A percentile compares a stretch with the other conserved stretches of the same genome.
These are phyloP conservation scores for Vulpes ferrilata DNA, from an alignment of 2,113 vertebrate species.

Conservation along the genomic window DNA sequence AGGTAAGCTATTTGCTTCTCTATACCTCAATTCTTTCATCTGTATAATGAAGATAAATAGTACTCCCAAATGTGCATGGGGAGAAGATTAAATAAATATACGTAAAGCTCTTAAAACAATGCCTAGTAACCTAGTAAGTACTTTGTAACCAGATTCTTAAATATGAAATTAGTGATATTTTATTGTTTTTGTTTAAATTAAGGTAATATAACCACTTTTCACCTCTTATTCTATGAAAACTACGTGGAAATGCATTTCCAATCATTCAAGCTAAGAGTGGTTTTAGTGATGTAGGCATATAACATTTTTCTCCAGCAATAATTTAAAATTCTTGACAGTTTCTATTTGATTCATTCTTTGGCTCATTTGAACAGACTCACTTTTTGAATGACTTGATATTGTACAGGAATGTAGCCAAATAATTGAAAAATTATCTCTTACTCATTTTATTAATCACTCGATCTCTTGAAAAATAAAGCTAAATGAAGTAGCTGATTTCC, in stretches of 20 bases:
- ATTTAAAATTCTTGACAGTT: not conserved
- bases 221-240: not conserved
- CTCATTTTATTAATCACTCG: not conserved
- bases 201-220: not conserved
- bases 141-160: not conserved
- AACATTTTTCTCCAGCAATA: not conserved
- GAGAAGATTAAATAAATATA: not conserved
- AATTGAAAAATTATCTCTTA: not conserved
- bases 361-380: not conserved
- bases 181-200: not conserved
- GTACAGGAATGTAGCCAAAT: not conserved
- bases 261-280: not conserved
- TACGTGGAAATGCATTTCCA: not conserved
- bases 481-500: not conserved
- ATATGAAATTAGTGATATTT: not conserved
- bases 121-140: not conserved
- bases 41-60: not conserved
- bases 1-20: not conserved
- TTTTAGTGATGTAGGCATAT: not conserved
- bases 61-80: not conserved
- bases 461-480: not conserved
- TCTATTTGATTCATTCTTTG: not conserved
- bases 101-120: not conserved
- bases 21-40: not conserved
- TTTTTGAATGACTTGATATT: not conserved